These are phyloP conservation scores for Virgularia gustaviana DNA, from an alignment of 92 coral and sea anemone species.

Conservation along the genomic window DNA sequence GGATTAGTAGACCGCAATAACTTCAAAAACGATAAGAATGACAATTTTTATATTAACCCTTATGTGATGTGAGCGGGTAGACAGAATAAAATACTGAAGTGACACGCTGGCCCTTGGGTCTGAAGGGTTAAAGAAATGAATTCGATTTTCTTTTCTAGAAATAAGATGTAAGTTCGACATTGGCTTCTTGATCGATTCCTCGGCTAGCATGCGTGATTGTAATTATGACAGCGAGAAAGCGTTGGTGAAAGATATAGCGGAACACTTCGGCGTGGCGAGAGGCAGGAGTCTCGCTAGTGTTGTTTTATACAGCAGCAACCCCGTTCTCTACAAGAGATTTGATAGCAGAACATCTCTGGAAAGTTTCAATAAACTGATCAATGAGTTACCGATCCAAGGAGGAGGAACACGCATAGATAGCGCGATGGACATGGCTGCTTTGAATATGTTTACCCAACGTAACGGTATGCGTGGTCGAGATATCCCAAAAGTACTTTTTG, in stretches of 20 bases:
- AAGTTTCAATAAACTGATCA: slow-evolving; percentile 38
- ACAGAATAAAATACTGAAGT: no score
- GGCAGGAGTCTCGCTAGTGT: slow-evolving; percentile 57
- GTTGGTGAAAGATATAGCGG: slow-evolving; percentile 57
- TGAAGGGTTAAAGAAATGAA: no score
- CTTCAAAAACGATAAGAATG: no score
- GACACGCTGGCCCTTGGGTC: no score
- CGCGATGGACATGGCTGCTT: slow-evolving; percentile 16
- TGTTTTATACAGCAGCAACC: slow-evolving; percentile 60
- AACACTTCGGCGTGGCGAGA: slow-evolving; percentile 50
- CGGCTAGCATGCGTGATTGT: slow-evolving; percentile 64
- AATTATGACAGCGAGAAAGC: slow-evolving; percentile 56
- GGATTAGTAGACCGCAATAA: no score
- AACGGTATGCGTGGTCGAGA: slow-evolving; percentile 12
- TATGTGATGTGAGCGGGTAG: no score
- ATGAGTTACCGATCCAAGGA: slow-evolving; percentile 30
- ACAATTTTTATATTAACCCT: no score
- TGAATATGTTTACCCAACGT: slow-evolving; percentile 1
- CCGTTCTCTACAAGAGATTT: slow-evolving; percentile 56
- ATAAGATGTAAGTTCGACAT: slow-evolving; percentile 45
- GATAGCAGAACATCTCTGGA: slow-evolving; percentile 22
- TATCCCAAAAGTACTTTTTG: slow-evolving; percentile 21
- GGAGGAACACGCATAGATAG: slow-evolving; percentile 25
- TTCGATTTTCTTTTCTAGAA: slow-evolving; percentile 18
- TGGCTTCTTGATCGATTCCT: slow-evolving; percentile 63